These are phyloP conservation scores for Caretta caretta DNA, from an alignment of 2,113 vertebrate species.

Conservation along the genomic window DNA sequence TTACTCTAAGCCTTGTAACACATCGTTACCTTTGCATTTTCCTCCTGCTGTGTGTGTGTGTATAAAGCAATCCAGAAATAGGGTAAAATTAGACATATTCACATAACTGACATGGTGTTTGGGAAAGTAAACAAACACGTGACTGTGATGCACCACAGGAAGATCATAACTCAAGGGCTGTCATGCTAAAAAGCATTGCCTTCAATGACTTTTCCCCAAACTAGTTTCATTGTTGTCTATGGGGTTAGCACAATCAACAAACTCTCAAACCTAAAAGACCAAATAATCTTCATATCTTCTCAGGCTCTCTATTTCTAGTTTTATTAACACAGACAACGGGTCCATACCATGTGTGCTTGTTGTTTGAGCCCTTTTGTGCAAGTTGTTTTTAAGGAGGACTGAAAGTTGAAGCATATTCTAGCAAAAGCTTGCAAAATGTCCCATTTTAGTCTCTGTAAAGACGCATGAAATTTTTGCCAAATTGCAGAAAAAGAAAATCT, in stretches of 20 bases:
- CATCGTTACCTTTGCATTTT: conserved; percentile 30
- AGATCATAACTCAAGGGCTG: neutral
- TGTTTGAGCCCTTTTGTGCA: neutral
- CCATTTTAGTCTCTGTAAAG: conserved; percentile 26
- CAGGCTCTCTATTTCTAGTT: neutral
- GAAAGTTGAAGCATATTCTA: neutral
- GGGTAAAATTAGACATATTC: neutral
- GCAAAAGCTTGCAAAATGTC: conserved; percentile 12
- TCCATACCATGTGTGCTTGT: neutral
- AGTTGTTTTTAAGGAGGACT: conserved; percentile 10
- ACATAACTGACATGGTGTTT: neutral
- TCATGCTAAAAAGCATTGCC: neutral
- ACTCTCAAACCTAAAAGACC: neutral
- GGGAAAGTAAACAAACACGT: neutral
- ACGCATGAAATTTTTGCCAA: conserved; percentile 7
- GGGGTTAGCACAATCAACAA: neutral
- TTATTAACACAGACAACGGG: neutral
- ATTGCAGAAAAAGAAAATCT: conserved; percentile 18
- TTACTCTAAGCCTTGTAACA: neutral
- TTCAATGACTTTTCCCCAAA: neutral
- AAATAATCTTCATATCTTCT: neutral
- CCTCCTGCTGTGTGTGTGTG: neutral
- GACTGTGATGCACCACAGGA: neutral
- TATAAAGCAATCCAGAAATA: neutral
- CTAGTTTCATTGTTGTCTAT: neutral